Base-by-base conservation (phyloP, 35 echinoderm and acorn worm genomes). In the Ophiothrix spiculata region DNA sequence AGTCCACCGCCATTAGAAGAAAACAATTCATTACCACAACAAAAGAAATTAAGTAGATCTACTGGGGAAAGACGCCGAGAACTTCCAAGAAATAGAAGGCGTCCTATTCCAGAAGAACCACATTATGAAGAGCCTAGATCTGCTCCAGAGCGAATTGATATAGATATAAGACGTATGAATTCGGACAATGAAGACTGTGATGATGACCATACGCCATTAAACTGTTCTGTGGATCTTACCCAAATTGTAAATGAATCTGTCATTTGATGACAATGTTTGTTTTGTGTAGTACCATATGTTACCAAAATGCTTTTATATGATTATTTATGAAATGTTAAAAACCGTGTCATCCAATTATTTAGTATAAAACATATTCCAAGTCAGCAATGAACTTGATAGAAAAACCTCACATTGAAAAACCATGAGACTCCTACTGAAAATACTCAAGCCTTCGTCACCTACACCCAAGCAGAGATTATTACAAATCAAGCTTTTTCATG, bases 11-110 rank as follows among this genome's bases (percentile, higher is more conserved):
- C 33, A 78, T 16, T 34, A 10, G 38, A 75, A 39, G 77, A 86
- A 10, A 79, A 56, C 32, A 54, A 64, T 31, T 13, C 81, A 31
- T 54, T 84, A 60, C 89, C 89, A 32, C 89, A 82, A 32, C 76
- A 82, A 74, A 91, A 91, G 89, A 75, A 83, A n/a, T 35, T 85
- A 32, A 90, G 88, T 80, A 80, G 81, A 36, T 90, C 88, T 31
- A 78, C 88, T 1, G 81, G 81, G 81, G 81, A 84, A 37, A 84
- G 81, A 60, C 31, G 81, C 8, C 54, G 63, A 29, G 81, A 84
- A 33, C 39, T 17, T 49, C 45, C 80, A 35, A 38, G 28, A 31
- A 39, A 38, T 42, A n/a, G 38, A 33, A 54, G 35, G 28, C 81
- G 35, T 13, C 35, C 29, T 33, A 63, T 64, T 33, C 81, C 46